These are phyloP conservation scores for Virgularia gustaviana DNA, from an alignment of 92 coral and sea anemone species.

Conservation along the genomic window DNA sequence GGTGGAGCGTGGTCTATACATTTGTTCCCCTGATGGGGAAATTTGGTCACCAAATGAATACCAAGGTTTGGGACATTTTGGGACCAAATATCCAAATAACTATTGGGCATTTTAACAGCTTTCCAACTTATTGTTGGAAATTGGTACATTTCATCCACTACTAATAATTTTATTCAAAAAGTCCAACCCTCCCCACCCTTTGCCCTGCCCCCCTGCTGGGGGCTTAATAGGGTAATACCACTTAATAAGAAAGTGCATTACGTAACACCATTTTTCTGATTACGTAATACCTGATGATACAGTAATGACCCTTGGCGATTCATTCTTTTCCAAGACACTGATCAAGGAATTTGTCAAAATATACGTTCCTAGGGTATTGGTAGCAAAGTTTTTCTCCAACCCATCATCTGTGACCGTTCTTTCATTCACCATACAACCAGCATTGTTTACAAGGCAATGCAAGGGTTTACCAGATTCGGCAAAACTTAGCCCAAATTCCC, in stretches of 20 bases:
- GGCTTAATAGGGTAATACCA: too few relatives aligned
- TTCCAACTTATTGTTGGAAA: too few relatives aligned
- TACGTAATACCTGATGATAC: constrained; percentile 98
- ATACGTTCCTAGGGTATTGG: constrained; percentile 85
- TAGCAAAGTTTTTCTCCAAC: constrained; percentile 88
- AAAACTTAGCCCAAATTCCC: constrained; percentile 71
- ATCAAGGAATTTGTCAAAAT: constrained; percentile 73
- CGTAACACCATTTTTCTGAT: too few relatives aligned
- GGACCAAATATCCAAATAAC: too few relatives aligned
- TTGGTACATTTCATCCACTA: too few relatives aligned
- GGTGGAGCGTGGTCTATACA: too few relatives aligned
- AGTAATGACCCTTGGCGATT: constrained; percentile 75
- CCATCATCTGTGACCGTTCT: constrained; percentile 74
- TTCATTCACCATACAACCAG: constrained; percentile 88
- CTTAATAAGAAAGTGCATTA: too few relatives aligned
- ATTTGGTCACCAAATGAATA: too few relatives aligned
- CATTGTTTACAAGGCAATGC: constrained; percentile 77
- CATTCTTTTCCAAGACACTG: constrained; percentile 60
- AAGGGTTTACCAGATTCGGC: constrained; percentile 60
- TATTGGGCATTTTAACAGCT: too few relatives aligned
- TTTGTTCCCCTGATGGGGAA: too few relatives aligned
- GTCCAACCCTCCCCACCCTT: not conserved
- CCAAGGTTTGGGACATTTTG: too few relatives aligned
- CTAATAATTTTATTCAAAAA: too few relatives aligned
- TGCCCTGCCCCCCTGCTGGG: not conserved